Conservation (phyloP, 1,140 invertebrate species). For the Tenebrio molitor region DNA sequence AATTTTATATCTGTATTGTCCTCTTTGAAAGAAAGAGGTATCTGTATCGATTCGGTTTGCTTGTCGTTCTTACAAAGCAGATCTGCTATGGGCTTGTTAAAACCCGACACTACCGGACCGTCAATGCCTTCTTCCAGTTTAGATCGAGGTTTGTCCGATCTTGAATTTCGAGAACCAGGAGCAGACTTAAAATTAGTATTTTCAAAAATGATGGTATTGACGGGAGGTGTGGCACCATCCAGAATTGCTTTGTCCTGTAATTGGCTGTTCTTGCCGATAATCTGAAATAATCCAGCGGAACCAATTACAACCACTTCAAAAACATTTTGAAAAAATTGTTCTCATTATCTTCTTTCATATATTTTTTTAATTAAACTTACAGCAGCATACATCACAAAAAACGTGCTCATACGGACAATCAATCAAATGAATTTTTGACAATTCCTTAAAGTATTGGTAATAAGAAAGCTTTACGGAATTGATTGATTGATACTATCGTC, state of each 20-base stretch:
- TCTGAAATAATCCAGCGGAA: slow-evolving; percentile 53
- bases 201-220: slow-evolving; percentile 92
- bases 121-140: slow-evolving; percentile 61
- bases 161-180: slow-evolving; percentile 65
- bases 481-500: too few relatives aligned
- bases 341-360: too few relatives aligned
- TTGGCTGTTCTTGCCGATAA: slow-evolving; percentile 64
- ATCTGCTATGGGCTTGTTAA: slow-evolving; percentile 74
- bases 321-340: too few relatives aligned
- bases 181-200: slow-evolving; percentile 90
- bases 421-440: too few relatives aligned
- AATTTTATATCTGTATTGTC: slow-evolving; percentile 91
- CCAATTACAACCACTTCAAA: too few relatives aligned
- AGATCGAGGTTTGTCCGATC: slow-evolving; percentile 59
- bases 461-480: too few relatives aligned
- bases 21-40: slow-evolving; percentile 78
- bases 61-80: slow-evolving; percentile 69
- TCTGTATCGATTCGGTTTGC: slow-evolving; percentile 71
- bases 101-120: slow-evolving; percentile 68
- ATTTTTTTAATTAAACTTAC: too few relatives aligned
- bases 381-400: too few relatives aligned
- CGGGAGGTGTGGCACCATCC: slow-evolving; percentile 83
- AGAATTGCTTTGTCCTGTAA: slow-evolving; percentile 71
- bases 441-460: too few relatives aligned
- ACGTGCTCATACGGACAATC: too few relatives aligned